These are phyloP conservation scores for Abscondita cerata DNA, from an alignment of 2,888 invertebrate species.

Conservation along the genomic window DNA sequence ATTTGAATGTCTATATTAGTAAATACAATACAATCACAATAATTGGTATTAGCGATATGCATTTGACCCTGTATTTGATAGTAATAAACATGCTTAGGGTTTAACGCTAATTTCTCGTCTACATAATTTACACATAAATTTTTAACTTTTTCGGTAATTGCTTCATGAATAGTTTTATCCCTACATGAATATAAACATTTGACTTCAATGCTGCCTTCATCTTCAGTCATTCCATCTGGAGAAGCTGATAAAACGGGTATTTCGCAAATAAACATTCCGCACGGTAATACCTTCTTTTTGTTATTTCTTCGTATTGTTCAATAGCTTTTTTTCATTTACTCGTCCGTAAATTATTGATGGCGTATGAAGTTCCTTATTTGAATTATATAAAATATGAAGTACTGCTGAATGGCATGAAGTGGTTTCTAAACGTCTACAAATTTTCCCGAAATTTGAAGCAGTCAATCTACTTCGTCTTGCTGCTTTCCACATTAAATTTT, in stretches of 20 bases:
- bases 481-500: background rate
- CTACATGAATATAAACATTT: slow-evolving; percentile 28
- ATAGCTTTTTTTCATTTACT: background rate
- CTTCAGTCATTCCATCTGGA: slow-evolving; percentile 33
- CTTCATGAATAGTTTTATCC: slow-evolving; percentile 27
- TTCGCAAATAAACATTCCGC: background rate
- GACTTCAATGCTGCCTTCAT: slow-evolving; percentile 30
- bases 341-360: background rate
- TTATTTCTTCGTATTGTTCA: slow-evolving; percentile 20
- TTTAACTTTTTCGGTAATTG: slow-evolving; percentile 21
- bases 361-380: background rate
- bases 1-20: background rate
- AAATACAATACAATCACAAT: slow-evolving; percentile 4
- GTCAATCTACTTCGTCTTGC: too few relatives aligned
- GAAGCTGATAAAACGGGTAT: background rate
- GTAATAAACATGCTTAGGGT: slow-evolving; percentile 3
- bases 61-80: slow-evolving; percentile 5
- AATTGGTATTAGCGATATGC: background rate
- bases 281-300: slow-evolving; percentile 1
- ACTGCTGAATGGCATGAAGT: slow-evolving; percentile 7
- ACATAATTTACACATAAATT: slow-evolving; percentile 26
- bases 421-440: background rate
- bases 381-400: background rate
- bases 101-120: slow-evolving; percentile 39
- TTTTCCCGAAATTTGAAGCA: too few relatives aligned